phyloP scores from a whole-genome alignment of 1,140 invertebrate species.

The Macrotrachela quadricornifera region DNA sequence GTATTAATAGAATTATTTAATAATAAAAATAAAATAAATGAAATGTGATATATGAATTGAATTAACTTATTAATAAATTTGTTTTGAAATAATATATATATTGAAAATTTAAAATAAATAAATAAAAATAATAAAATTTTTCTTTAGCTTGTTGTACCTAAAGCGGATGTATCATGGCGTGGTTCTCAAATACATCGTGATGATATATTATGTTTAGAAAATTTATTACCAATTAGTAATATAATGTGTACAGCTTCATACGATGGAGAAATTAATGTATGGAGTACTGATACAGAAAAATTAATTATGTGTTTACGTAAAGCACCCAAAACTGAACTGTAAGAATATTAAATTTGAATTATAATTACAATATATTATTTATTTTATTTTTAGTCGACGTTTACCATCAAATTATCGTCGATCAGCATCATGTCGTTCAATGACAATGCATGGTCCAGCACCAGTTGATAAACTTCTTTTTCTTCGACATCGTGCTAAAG shows the following conservation, averaged over 20 bases:
- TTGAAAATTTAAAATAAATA: too few relatives aligned
- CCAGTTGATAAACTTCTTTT: constrained; percentile 28
- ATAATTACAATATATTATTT: neutral
- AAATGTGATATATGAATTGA: neutral
- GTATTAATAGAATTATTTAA: too few relatives aligned
- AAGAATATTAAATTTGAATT: neutral
- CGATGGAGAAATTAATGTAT: constrained; percentile 26
- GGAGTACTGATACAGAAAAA: constrained; percentile 26
- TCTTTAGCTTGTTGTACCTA: constrained; percentile 13
- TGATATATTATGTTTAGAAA: constrained; percentile 19
- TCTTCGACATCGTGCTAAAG: constrained; percentile 14
- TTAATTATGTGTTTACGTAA: constrained; percentile 13
- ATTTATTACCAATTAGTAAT: constrained; percentile 13
- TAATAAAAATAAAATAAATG: too few relatives aligned
- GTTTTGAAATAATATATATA: too few relatives aligned
- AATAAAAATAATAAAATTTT: neutral
- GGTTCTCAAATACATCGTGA: constrained; percentile 25
- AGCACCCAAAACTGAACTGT: neutral
- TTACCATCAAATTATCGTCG: too few relatives aligned
- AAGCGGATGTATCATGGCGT: constrained; percentile 21
- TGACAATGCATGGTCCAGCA: constrained; percentile 16
- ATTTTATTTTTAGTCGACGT: neutral
- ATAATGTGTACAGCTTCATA: constrained; percentile 23
- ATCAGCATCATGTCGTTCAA: neutral
- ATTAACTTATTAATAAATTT: too few relatives aligned